phyloP scores from a whole-genome alignment of 1,140 invertebrate species.

The Varroa destructor region DNA sequence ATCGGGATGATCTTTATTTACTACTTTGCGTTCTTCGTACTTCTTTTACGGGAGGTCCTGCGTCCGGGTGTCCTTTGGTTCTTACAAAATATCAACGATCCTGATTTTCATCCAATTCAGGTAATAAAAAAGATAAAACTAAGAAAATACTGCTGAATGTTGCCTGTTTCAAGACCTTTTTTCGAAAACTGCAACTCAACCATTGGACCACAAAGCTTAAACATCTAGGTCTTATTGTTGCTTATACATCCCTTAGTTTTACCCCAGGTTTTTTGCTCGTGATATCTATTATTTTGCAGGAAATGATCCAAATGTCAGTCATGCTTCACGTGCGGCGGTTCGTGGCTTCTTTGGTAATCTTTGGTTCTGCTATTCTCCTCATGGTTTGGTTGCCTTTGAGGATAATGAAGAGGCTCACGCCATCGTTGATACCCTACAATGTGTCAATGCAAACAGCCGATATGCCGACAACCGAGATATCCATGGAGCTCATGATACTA shows the following conservation, averaged over 20 bases:
- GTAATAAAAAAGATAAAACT: slow-evolving; percentile 40
- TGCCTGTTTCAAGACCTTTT: background rate
- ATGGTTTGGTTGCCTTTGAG: slow-evolving; percentile 90
- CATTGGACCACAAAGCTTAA: background rate
- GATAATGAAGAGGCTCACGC: slow-evolving; percentile 65
- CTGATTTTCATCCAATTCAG: slow-evolving; percentile 96
- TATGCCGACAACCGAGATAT: slow-evolving; percentile 55
- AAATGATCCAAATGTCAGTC: slow-evolving; percentile 96
- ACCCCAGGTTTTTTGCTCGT: slow-evolving; percentile 28
- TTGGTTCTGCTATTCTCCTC: slow-evolving; percentile 83
- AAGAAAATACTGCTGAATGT: slow-evolving; percentile 13
- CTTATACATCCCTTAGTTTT: slow-evolving; percentile 26
- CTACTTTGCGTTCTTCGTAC: slow-evolving; percentile 94
- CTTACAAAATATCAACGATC: slow-evolving; percentile 89
- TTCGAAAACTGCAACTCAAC: background rate
- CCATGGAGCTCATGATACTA: slow-evolving; percentile 78
- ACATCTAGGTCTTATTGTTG: slow-evolving; percentile 2
- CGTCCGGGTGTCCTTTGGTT: slow-evolving; percentile 94
- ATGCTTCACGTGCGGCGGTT: slow-evolving; percentile 73
- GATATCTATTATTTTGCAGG: slow-evolving; percentile 36
- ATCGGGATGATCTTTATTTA: slow-evolving; percentile 99
- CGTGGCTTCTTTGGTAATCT: slow-evolving; percentile 82
- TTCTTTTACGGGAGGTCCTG: slow-evolving; percentile 79
- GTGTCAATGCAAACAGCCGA: slow-evolving; percentile 48
- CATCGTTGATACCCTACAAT: slow-evolving; percentile 83